Conservation (phyloP, 2,797 vertebrate genomes). For the Microctenopoma steveboyesi region DNA sequence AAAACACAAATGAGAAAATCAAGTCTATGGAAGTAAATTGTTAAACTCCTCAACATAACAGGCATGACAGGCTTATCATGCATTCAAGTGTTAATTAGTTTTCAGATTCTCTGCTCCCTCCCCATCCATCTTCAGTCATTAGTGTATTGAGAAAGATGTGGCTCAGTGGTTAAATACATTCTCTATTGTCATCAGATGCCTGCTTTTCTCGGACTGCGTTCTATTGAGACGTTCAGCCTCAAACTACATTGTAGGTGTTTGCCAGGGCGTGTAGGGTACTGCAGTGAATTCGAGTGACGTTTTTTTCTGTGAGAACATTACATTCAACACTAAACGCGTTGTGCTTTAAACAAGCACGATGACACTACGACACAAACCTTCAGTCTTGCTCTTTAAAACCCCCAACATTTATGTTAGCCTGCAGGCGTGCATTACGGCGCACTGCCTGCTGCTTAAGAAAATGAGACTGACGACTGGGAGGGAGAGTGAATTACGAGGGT, state of each 20-base stretch:
- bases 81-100: constrained; percentile 80
- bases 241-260: constrained; percentile 74
- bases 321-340: constrained; percentile 32
- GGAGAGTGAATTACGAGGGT: constrained; percentile 60
- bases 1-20: constrained; percentile 26
- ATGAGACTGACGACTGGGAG: constrained; percentile 61
- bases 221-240: constrained; percentile 71
- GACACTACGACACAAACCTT: constrained; percentile 45
- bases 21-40: constrained; percentile 40
- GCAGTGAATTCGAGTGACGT: constrained; percentile 43
- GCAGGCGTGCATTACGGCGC: constrained; percentile 43
- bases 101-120: constrained; percentile 57
- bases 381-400: constrained; percentile 37
- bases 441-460: constrained; percentile 29
- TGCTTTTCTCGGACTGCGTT: constrained; percentile 76
- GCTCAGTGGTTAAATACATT: constrained; percentile 70
- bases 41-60: constrained; percentile 53
- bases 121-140: constrained; percentile 56
- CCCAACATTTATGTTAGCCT: constrained; percentile 42
- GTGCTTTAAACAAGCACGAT: constrained; percentile 39
- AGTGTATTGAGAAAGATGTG: constrained; percentile 70
- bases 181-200: constrained; percentile 68
- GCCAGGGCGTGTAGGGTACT: constrained; percentile 58
- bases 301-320: constrained; percentile 33
- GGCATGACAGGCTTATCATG: constrained; percentile 65